Evolutionary conservation across 1,140 invertebrate species (phyloP).

Genomic region (Theocolax elegans): DNA sequence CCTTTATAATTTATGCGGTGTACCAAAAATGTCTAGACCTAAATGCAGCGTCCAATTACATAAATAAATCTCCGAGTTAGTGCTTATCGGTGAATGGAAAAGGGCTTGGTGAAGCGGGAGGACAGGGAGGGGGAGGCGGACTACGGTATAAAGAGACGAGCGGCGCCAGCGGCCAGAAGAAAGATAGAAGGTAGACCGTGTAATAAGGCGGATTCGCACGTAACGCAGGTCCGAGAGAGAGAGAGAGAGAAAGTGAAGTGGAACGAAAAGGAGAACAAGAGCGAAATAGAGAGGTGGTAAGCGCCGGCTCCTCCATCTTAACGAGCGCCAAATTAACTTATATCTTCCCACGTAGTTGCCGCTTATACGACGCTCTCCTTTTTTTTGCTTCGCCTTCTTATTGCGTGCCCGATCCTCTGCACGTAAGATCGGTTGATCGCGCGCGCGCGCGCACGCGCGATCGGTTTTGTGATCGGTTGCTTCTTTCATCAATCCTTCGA

Average conservation of each 20-base stretch:
- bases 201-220: constrained; percentile 11
- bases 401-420: not conserved
- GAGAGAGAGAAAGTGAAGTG: not conserved
- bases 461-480: too few relatives aligned
- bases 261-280: not conserved
- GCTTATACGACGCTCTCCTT: constrained; percentile 22
- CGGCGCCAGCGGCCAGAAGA: not conserved
- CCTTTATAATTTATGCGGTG: too few relatives aligned
- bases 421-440: constrained; percentile 3
- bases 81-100: not conserved
- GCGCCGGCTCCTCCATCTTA: constrained; percentile 40
- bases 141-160: not conserved
- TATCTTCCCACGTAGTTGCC: constrained; percentile 44
- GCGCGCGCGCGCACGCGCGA: not conserved
- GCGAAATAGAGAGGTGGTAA: constrained; percentile 11
- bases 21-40: too few relatives aligned
- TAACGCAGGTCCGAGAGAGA: constrained; percentile 5
- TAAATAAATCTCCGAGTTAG: not conserved
- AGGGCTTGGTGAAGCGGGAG: not conserved
- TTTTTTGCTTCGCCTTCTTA: constrained; percentile 22
- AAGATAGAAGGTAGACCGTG: not conserved
- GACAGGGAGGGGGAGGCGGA: not conserved
- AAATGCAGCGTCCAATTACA: too few relatives aligned
- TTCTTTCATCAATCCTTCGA: too few relatives aligned
- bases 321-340: constrained; percentile 45